Evolutionary conservation across 2,797 vertebrate genomes (phyloP).

Genomic region (Simalia tracyae): DNA sequence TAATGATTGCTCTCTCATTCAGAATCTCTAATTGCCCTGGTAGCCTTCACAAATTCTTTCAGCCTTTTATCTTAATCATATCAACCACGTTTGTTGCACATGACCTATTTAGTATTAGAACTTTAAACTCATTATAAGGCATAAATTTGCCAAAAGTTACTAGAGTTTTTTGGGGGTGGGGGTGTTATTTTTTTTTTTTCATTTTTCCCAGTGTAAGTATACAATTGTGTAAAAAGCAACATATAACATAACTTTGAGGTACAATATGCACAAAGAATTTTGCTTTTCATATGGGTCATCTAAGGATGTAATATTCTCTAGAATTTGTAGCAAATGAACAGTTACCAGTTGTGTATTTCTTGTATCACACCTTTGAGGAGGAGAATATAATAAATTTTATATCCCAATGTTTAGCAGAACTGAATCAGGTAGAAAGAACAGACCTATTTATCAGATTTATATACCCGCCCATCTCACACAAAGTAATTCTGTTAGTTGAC

Average conservation of each 20-base stretch:
- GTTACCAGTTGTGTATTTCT: not conserved
- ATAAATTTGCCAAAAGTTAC: not conserved
- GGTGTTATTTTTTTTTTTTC: no score
- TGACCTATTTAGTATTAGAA: not conserved
- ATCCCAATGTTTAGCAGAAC: not conserved
- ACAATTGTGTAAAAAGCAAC: not conserved
- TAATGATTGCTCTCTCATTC: no score
- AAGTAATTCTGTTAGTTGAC: no score
- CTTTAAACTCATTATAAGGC: not conserved
- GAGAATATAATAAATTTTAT: not conserved
- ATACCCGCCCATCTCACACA: no score
- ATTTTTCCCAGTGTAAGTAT: not conserved
- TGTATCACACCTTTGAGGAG: not conserved
- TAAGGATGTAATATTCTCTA: not conserved
- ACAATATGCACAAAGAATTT: not conserved
- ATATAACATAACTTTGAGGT: not conserved
- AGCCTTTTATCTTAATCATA: no score
- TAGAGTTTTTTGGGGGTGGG: no score
- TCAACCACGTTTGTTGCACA: no score
- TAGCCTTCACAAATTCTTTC: no score
- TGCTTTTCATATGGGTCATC: not conserved
- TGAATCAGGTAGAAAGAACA: not conserved
- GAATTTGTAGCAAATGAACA: not conserved
- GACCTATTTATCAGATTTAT: no score
- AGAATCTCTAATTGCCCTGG: no score